Base-by-base conservation (phyloP, 2,797 vertebrate species). In the Lutjanus argentimaculatus region DNA sequence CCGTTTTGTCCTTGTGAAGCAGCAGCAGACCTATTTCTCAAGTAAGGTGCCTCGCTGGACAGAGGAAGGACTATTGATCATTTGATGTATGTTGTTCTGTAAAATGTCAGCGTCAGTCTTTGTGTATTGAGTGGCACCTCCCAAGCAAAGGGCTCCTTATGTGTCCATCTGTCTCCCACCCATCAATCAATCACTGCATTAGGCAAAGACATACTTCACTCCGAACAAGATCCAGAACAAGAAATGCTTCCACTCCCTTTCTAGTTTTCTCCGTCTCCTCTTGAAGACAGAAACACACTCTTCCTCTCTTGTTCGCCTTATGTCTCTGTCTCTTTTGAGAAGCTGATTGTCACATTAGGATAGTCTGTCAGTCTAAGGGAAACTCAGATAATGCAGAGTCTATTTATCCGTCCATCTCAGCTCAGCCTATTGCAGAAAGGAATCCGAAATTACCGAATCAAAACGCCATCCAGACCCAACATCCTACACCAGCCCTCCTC, bases 141-240 rank as follows among this genome's bases (percentile, higher is more conserved):
- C 82, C 64, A 52, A 40, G 81, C 75, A 84, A 88, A 93, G 91
- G 58, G 76, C 84, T 83, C 80, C 83, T 91, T 84, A 82, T 72
- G 85, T 83, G 86, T 89, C 88, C 74, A 84, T 91, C 86, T 64
- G 80, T 87, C 88, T 82, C 22, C 21, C 52, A 9, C 64, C 89
- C 75, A 70, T 93, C 92, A 89, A 87, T 95, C 94, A 92, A 84
- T 92, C 91, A 81, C 79, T 3, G 62, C 88, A 88, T 93, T 88
- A 91, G 86, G 84, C 82, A 84, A 86, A 90, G 89, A 88, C 82
- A 80, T 88, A 86, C 85, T 83, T 93, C 90, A 87, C 87, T 89
- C 76, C 4, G 67, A 90, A 90, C 90, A 73, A 85, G 86, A 73
- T 77, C 80, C 46, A 11, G 85, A 90, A 87, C 75, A 75, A 83